Evolutionary conservation across 2,113 vertebrate genomes (phyloP).

Genomic region (Corythaeola cristata): DNA sequence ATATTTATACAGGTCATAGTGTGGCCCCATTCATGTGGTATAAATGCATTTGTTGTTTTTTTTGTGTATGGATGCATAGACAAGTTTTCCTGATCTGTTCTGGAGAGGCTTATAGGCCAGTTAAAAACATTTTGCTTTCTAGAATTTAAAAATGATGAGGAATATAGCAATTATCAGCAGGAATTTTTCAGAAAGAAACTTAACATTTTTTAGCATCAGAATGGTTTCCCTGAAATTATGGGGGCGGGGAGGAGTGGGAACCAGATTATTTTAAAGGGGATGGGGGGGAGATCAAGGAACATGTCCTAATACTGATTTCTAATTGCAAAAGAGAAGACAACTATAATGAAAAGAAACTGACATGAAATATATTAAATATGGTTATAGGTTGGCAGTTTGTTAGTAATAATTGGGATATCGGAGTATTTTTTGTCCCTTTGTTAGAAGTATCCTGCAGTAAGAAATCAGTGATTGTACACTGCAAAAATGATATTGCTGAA

Average conservation of each 20-base stretch:
- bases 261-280: background rate
- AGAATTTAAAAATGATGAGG: background rate
- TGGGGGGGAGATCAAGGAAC: background rate
- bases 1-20: background rate
- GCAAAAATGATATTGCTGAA: background rate
- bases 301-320: background rate
- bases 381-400: background rate
- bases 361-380: background rate
- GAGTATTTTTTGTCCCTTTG: background rate
- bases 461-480: background rate
- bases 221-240: background rate
- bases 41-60: background rate
- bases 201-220: background rate
- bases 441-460: background rate
- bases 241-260: rapidly evolving
- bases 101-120: background rate
- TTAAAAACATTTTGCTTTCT: background rate
- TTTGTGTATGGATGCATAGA: background rate
- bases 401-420: background rate
- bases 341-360: background rate
- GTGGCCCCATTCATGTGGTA: background rate
- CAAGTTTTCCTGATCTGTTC: background rate
- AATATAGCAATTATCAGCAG: background rate
- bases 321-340: background rate
- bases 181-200: background rate